Percentiles rank a stretch among this genome's conserved stretches.
Evolutionary conservation across 2,113 vertebrate species (phyloP).

Genomic region (Odocoileus hemionus): DNA sequence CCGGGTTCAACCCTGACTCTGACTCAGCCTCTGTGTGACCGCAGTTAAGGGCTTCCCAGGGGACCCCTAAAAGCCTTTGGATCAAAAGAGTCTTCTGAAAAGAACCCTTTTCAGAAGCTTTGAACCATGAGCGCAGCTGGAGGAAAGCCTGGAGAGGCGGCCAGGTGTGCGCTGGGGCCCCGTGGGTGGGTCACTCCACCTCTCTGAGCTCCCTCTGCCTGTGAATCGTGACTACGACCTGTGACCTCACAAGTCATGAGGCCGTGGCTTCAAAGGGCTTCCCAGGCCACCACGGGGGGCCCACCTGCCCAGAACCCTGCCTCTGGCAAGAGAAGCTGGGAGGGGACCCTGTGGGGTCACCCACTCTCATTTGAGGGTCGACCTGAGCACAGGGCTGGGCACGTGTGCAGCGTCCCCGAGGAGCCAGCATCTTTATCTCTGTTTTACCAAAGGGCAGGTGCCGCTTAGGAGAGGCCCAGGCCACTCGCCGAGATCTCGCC

Average conservation of each 20-base stretch:
- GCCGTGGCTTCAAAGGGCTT: not conserved
- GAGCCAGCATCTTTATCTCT: not conserved
- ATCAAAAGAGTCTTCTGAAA: not conserved
- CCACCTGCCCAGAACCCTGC: not conserved
- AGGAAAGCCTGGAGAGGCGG: fast-evolving
- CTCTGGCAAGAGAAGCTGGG: not conserved
- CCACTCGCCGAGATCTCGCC: not conserved
- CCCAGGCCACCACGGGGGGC: not conserved
- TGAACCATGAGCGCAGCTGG: not conserved
- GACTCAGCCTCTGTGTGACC: not conserved
- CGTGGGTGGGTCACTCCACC: not conserved
- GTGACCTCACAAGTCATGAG: not conserved
- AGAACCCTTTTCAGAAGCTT: not conserved
- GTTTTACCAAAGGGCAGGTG: not conserved
- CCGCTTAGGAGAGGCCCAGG: not conserved
- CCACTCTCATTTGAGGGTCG: not conserved
- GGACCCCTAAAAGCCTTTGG: not conserved
- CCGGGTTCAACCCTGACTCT: not conserved
- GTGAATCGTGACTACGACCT: not conserved
- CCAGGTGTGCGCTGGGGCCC: not conserved
- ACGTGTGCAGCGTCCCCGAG: not conserved
- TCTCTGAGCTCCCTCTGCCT: not conserved
- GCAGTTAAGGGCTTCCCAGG: not conserved
- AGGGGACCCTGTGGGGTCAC: not conserved
- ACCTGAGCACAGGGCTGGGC: not conserved